Base-by-base conservation (phyloP, 2,797 vertebrate species). In the Cryptoblepharus egeriae region DNA sequence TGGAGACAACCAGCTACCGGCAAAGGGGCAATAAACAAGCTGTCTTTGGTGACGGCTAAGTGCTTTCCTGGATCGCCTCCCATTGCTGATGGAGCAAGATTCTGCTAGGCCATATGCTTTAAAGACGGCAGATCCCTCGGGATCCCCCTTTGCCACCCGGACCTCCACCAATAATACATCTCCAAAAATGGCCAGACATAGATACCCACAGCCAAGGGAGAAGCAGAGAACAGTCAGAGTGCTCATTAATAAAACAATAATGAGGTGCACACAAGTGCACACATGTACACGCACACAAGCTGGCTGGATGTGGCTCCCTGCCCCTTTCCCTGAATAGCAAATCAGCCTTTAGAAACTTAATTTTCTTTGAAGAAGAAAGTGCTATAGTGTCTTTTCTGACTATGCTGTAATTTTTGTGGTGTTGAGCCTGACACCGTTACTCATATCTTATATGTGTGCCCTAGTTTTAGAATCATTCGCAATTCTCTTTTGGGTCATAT, bases 31-130 rank as follows among this genome's bases (percentile, higher is more conserved):
- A 82, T 87, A 92, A 93, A 81, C 79, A 85, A 87, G 81, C 87
- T 11, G 1, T 2, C 75, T 73, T 85, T 88, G 81, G 84, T 65
- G 65, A 79, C 28, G 64, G 75, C 88, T 92, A 88, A 93, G 90
- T 91, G 90, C 57, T 71, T 91, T 92, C 83, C 81, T 93, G 93
- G 92, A 87, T 77, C 70, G 57, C 37, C 30, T 87, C 92, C 92
- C 90, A 76, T 18, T 81, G 91, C 90, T 91, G 91, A 91, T 61
- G 60, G 83, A 72, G 79, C 81, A 30, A 55, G 70, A 82, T 60
- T 77, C 77, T 79, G 60, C 74, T 63, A 73, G 18, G 28, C 35
- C 28, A 30, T 80, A 61, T 52, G 85, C 85, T 81, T 82, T 58
- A 45, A 75, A 79, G 68, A 81, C 70, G 80, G 81, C 80, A 71